Evolutionary conservation across 2,797 vertebrate genomes (phyloP).

Genomic region (Pseudochaenichthys georgianus): DNA sequence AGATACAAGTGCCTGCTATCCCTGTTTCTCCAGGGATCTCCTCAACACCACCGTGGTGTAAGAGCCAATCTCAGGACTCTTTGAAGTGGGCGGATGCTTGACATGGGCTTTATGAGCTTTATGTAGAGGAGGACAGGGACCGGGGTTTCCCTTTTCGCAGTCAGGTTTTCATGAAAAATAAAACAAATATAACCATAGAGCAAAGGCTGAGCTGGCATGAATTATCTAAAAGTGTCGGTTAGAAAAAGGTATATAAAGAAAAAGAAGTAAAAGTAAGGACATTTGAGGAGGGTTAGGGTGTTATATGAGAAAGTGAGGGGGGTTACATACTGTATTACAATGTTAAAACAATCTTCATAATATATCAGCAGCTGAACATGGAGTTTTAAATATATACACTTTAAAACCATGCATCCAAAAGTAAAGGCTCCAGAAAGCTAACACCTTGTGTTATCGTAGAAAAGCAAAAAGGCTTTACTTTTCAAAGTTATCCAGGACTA

Average conservation of each 20-base stretch:
- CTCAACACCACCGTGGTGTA: constrained; percentile 61
- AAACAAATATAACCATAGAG: constrained; percentile 38
- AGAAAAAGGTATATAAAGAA: not conserved
- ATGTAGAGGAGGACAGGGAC: constrained; percentile 73
- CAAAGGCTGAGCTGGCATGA: constrained; percentile 21
- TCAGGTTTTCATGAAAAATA: constrained; percentile 54
- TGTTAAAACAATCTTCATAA: not conserved
- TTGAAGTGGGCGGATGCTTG: constrained; percentile 77
- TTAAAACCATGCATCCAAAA: constrained; percentile 12
- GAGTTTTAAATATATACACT: not conserved
- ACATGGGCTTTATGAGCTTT: constrained; percentile 79
- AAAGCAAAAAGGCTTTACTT: not conserved
- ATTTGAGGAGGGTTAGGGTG: constrained; percentile 1
- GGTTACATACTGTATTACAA: constrained; percentile 5
- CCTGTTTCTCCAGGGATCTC: constrained; percentile 65
- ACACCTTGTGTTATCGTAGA: not conserved
- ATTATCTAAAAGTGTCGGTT: constrained; percentile 32
- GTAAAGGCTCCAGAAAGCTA: not conserved
- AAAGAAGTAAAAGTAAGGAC: not conserved
- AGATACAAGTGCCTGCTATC: constrained; percentile 65
- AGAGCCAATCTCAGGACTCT: constrained; percentile 71
- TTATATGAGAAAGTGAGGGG: not conserved
- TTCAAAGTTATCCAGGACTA: not conserved
- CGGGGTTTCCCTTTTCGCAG: constrained; percentile 62
- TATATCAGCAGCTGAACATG: not conserved